phyloP scores from a whole-genome alignment of 2,797 vertebrate genomes.

The Falco columbarius region DNA sequence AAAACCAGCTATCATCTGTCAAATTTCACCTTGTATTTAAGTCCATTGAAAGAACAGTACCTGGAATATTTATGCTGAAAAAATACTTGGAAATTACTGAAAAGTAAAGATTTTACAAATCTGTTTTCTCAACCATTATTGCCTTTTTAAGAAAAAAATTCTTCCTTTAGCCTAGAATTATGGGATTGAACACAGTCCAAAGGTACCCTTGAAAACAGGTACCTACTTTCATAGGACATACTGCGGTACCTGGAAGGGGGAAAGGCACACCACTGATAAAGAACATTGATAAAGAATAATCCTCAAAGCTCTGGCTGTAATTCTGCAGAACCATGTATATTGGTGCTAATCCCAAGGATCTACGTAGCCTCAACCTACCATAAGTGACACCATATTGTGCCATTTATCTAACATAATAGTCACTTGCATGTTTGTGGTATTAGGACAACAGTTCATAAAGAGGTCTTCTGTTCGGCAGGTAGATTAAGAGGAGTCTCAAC shows the following conservation, averaged over 20 bases:
- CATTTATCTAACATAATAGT: background rate
- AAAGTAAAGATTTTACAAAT: background rate
- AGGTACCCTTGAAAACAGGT: background rate
- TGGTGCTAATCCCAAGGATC: background rate
- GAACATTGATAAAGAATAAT: background rate
- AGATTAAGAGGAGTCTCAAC: background rate
- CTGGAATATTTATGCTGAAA: background rate
- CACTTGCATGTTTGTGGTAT: background rate
- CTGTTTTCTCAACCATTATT: background rate
- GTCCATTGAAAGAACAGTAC: background rate
- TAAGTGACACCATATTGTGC: background rate
- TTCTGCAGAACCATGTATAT: background rate
- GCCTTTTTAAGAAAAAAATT: background rate
- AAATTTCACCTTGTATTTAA: background rate
- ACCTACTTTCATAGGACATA: background rate
- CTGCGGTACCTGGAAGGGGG: background rate
- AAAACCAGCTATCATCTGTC: background rate
- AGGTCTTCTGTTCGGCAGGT: background rate
- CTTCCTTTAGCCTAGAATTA: background rate
- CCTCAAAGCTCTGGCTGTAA: background rate
- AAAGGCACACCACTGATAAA: background rate
- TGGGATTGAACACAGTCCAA: background rate
- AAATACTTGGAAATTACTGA: background rate
- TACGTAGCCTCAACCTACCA: background rate
- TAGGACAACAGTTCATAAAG: background rate